These are phyloP conservation scores for Cyrtonyx montezumae DNA, from an alignment of 2,113 vertebrate species.

Conservation along the genomic window DNA sequence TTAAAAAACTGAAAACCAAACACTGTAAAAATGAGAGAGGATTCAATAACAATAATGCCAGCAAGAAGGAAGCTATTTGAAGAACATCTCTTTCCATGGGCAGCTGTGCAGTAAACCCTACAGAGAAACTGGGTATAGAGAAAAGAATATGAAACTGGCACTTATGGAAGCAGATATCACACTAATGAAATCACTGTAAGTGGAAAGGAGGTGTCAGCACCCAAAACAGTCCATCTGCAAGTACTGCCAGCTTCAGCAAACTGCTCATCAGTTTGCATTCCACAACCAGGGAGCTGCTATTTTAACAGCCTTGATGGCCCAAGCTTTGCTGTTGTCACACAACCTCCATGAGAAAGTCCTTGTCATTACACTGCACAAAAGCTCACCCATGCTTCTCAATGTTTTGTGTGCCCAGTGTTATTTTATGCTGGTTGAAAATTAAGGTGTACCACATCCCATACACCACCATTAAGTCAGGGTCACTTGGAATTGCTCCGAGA, in stretches of 20 bases:
- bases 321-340: not conserved
- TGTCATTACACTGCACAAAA: not conserved
- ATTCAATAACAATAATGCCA: not conserved
- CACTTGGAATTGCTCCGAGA: not conserved
- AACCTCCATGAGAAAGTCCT: not conserved
- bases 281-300: not conserved
- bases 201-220: not conserved
- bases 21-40: not conserved
- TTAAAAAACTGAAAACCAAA: not conserved
- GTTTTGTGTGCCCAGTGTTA: not conserved
- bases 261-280: not conserved
- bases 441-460: not conserved
- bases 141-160: not conserved
- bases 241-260: not conserved
- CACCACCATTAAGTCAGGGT: fast-evolving
- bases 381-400: not conserved
- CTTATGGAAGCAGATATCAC: not conserved
- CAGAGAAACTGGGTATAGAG: not conserved
- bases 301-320: not conserved
- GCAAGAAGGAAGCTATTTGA: not conserved
- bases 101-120: not conserved
- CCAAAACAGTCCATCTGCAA: not conserved
- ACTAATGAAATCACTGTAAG: not conserved
- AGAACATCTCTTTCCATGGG: not conserved
- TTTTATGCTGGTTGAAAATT: not conserved